Percentiles rank a stretch among this genome's conserved stretches.
Conservation (phyloP, 2,113 vertebrate species). For the Apus apus region DNA sequence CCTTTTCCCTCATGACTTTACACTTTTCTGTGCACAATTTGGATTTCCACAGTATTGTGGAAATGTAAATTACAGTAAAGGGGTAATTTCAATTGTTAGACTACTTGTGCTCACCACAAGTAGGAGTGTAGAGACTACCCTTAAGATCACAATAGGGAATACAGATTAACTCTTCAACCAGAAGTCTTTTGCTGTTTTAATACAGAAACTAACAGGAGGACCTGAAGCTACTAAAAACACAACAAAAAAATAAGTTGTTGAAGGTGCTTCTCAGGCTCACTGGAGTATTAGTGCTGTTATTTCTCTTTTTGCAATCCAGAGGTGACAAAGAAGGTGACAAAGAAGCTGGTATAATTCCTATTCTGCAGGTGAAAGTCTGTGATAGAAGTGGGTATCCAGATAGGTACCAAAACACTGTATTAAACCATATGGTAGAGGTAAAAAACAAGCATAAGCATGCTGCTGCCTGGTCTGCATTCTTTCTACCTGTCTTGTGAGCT, state of each 20-base stretch:
- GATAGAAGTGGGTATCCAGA: neutral
- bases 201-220: neutral
- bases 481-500: neutral
- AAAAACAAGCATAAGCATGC: rapidly evolving
- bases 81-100: neutral
- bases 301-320: neutral
- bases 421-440: neutral
- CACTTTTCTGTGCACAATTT: neutral
- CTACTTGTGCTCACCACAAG: neutral
- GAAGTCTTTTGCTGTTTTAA: neutral
- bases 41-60: no score
- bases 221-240: neutral
- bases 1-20: neutral
- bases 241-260: neutral
- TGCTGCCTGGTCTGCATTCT: neutral
- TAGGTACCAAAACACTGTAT: neutral
- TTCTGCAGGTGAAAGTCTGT: neutral
- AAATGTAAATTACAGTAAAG: neutral
- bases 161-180: neutral
- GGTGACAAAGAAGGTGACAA: neutral
- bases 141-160: neutral
- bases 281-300: neutral
- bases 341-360: neutral
- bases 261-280: neutral
- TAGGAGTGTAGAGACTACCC: neutral